A percentile compares a stretch with the other conserved stretches of the same genome.
phyloP scores from a whole-genome alignment of 2,888 invertebrate species.

The Zaprionus lineosus region DNA sequence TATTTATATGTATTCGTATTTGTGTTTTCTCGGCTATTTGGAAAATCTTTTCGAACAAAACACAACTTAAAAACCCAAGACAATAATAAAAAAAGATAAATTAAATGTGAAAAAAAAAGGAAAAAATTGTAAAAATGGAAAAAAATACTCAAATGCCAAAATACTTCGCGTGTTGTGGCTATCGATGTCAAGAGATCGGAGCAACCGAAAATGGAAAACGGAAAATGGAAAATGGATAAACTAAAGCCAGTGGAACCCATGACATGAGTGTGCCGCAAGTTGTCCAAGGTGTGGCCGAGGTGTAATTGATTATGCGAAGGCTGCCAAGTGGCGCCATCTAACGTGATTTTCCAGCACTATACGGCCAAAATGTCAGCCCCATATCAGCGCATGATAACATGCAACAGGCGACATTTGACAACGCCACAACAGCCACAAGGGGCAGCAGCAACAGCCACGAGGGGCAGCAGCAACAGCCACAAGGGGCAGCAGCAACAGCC shows the following conservation, averaged over 20 bases:
- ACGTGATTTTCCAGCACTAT: constrained; percentile 24
- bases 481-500: constrained; percentile 24
- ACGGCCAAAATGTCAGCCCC: constrained; percentile 48
- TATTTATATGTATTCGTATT: constrained; percentile 23
- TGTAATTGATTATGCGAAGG: constrained; percentile 66
- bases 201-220: constrained; percentile 19
- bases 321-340: constrained; percentile 66
- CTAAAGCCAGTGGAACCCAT: constrained; percentile 56
- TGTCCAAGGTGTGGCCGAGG: constrained; percentile 56
- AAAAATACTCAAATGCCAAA: constrained; percentile 71
- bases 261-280: constrained; percentile 48
- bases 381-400: constrained; percentile 34
- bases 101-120: not conserved
- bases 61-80: not conserved
- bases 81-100: too few species aligned
- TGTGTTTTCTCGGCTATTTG: constrained; percentile 22
- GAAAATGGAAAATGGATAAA: constrained; percentile 42
- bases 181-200: constrained; percentile 59
- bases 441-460: constrained; percentile 25
- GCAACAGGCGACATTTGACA: constrained; percentile 25
- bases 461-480: constrained; percentile 30
- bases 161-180: constrained; percentile 69
- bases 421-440: too few species aligned
- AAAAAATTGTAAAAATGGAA: constrained; percentile 14
- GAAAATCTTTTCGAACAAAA: constrained; percentile 32